These are phyloP conservation scores for Pteronotus mesoamericanus DNA, from an alignment of 2,797 vertebrate species.

Conservation along the genomic window DNA sequence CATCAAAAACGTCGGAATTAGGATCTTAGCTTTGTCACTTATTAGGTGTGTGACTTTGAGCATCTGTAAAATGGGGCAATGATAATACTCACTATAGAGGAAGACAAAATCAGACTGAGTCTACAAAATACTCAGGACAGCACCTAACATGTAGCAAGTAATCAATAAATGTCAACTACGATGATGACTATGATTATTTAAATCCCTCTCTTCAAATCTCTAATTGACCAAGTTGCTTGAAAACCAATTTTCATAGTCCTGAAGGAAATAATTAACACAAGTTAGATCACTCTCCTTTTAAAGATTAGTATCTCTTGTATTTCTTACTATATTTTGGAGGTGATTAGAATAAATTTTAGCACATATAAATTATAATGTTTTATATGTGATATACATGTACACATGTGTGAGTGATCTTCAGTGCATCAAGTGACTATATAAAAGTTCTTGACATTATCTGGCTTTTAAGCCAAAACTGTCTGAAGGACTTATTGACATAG, in stretches of 20 bases:
- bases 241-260: not conserved
- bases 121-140: not conserved
- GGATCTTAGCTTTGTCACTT: not conserved
- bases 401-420: not conserved
- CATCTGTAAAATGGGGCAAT: not conserved
- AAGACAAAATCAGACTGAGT: not conserved
- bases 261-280: conserved; percentile 17
- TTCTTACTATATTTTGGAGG: not conserved
- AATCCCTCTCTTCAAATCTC: not conserved
- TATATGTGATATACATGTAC: not conserved
- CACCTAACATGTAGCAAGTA: not conserved
- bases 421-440: not conserved
- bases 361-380: not conserved
- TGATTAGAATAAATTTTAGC: conserved; percentile 10
- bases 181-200: not conserved
- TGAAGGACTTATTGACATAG: not conserved
- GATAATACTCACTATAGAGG: not conserved
- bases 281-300: not conserved
- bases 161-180: not conserved
- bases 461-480: not conserved
- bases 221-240: not conserved
- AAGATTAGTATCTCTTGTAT: not conserved
- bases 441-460: not conserved
- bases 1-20: not conserved
- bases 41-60: not conserved